Evolutionary conservation across 2,113 vertebrate genomes (phyloP).

Genomic region (Aramus guarauna): DNA sequence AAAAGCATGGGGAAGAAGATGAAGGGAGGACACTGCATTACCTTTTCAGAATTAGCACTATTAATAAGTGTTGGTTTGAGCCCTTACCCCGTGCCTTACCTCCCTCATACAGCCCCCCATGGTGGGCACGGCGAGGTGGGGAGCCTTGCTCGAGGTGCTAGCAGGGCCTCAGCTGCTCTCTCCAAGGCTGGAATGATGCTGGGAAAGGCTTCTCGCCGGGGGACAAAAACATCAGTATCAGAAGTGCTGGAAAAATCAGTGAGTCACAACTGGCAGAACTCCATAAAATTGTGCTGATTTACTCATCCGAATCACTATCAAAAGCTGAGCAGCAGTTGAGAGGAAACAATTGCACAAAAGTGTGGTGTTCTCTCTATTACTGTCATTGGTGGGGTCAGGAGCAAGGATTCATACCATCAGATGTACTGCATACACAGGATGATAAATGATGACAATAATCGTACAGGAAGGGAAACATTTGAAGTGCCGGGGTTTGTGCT

Average conservation of each 20-base stretch:
- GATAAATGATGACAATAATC: neutral
- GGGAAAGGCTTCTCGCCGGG: neutral
- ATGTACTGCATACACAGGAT: neutral
- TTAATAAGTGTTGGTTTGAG: neutral
- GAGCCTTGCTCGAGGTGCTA: neutral
- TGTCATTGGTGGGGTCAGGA: neutral
- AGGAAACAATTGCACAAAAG: neutral
- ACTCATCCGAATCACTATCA: neutral
- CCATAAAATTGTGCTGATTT: neutral
- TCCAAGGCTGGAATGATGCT: neutral
- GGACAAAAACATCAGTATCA: neutral
- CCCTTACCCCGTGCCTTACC: rapidly evolving
- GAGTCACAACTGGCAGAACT: constrained; percentile 3
- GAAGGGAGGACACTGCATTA: neutral
- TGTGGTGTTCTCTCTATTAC: neutral
- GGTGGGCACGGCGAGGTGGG: neutral
- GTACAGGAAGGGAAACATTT: neutral
- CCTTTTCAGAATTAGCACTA: neutral
- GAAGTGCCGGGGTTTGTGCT: neutral
- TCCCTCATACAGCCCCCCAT: rapidly evolving
- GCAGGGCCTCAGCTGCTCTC: neutral
- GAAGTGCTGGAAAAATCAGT: neutral
- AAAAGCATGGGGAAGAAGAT: neutral
- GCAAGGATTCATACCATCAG: neutral
- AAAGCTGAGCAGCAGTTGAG: neutral